These are phyloP conservation scores for Ericerus pela DNA, from an alignment of 1,140 invertebrate species.

Conservation along the genomic window DNA sequence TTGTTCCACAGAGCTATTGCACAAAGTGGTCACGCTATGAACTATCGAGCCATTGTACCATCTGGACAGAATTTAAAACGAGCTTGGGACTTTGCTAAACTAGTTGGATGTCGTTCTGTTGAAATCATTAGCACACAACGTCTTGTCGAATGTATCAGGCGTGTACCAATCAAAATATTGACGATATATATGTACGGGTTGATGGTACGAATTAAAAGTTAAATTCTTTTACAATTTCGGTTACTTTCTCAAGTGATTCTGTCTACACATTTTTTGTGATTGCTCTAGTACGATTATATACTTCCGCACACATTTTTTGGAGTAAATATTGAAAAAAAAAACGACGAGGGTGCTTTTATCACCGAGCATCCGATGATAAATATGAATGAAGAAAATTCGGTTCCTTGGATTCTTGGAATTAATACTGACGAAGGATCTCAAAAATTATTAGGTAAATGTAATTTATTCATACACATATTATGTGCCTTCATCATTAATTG, in stretches of 20 bases:
- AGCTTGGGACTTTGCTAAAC: neutral
- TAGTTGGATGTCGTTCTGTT: neutral
- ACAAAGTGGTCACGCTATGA: slow-evolving; percentile 42
- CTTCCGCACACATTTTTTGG: neutral
- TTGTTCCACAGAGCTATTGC: slow-evolving; percentile 55
- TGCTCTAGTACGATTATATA: neutral
- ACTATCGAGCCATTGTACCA: neutral
- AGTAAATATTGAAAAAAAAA: neutral
- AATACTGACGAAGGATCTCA: neutral
- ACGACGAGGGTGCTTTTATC: neutral
- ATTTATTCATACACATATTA: too few relatives aligned
- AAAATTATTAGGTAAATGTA: neutral
- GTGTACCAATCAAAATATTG: neutral
- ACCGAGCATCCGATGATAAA: neutral
- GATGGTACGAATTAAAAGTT: too few relatives aligned
- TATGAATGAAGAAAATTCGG: neutral
- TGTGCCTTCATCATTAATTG: too few relatives aligned
- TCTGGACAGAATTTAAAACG: neutral
- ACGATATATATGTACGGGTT: too few relatives aligned
- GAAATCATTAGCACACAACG: neutral
- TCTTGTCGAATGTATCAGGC: neutral
- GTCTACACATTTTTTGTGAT: too few relatives aligned
- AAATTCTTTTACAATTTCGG: too few relatives aligned
- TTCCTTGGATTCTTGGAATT: neutral
- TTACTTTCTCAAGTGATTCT: too few relatives aligned